These are phyloP conservation scores for Laticauda laticaudata DNA, from an alignment of 2,113 vertebrate genomes.

Conservation along the genomic window DNA sequence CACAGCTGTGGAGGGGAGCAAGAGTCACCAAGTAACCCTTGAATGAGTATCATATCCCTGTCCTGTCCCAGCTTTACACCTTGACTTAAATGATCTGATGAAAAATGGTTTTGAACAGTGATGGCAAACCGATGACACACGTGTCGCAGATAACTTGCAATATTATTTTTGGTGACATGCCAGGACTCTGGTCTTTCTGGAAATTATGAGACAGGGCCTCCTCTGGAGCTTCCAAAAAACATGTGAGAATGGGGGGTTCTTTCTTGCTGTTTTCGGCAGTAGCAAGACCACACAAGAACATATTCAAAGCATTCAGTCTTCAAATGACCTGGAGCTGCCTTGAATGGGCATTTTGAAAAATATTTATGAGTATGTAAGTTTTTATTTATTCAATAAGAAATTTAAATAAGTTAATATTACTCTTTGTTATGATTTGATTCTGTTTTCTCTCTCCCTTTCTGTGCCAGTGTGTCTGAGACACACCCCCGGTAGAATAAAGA, in stretches of 20 bases:
- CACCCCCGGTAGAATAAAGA: no score
- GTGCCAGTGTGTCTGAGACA: not conserved
- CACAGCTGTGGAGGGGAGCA: not conserved
- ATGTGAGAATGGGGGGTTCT: not conserved
- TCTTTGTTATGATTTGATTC: not conserved
- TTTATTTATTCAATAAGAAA: not conserved
- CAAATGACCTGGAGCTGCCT: not conserved
- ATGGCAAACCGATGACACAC: not conserved
- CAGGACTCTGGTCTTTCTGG: not conserved
- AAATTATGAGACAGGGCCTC: not conserved
- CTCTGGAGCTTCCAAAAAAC: not conserved
- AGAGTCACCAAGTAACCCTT: not conserved
- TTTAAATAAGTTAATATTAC: not conserved
- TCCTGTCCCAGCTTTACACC: not conserved
- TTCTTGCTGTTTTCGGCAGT: not conserved
- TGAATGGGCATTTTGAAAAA: not conserved
- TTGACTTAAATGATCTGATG: not conserved
- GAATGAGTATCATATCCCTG: not conserved
- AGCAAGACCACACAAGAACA: not conserved
- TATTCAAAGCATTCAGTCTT: not conserved
- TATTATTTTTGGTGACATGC: not conserved
- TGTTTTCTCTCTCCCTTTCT: not conserved
- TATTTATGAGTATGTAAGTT: not conserved
- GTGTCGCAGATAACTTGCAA: not conserved
- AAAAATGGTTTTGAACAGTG: not conserved